These are phyloP conservation scores for Holacanthus passer DNA, from an alignment of 2,113 vertebrate genomes.

Conservation along the genomic window DNA sequence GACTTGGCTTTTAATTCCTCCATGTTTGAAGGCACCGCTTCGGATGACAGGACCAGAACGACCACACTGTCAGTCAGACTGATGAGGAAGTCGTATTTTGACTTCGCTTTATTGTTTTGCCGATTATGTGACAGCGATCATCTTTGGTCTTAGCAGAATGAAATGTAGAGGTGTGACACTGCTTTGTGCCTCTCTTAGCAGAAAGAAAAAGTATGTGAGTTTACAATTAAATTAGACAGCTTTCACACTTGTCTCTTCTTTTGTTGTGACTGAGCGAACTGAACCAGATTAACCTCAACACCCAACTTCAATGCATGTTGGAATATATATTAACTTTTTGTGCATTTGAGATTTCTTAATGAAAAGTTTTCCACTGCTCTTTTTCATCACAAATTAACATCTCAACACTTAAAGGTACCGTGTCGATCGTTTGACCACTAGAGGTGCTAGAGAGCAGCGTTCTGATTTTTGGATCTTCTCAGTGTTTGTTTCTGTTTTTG, in stretches of 20 bases:
- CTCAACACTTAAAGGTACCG: neutral
- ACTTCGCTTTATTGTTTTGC: conserved; percentile 46
- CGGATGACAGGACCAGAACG: conserved; percentile 20
- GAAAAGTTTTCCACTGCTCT: neutral
- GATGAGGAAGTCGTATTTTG: conserved; percentile 13
- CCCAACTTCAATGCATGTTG: neutral
- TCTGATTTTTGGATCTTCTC: no score
- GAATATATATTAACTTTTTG: neutral
- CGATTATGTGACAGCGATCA: conserved; percentile 51
- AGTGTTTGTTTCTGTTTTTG: no score
- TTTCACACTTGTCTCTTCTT: neutral
- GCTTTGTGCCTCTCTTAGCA: conserved; percentile 10
- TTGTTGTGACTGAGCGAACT: neutral
- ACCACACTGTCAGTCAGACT: conserved; percentile 38
- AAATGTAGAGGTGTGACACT: conserved; percentile 34
- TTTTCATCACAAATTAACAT: neutral
- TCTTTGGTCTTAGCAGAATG: conserved; percentile 37
- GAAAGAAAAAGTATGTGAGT: neutral
- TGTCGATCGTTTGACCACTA: neutral
- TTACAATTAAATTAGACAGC: neutral
- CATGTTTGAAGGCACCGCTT: conserved; percentile 47
- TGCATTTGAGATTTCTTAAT: no score
- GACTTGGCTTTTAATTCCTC: conserved; percentile 57
- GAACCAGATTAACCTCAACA: neutral
- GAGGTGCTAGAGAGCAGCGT: neutral